Evolutionary conservation across 2,888 invertebrate genomes (phyloP).

Genomic region (Cartodere bifasciata): DNA sequence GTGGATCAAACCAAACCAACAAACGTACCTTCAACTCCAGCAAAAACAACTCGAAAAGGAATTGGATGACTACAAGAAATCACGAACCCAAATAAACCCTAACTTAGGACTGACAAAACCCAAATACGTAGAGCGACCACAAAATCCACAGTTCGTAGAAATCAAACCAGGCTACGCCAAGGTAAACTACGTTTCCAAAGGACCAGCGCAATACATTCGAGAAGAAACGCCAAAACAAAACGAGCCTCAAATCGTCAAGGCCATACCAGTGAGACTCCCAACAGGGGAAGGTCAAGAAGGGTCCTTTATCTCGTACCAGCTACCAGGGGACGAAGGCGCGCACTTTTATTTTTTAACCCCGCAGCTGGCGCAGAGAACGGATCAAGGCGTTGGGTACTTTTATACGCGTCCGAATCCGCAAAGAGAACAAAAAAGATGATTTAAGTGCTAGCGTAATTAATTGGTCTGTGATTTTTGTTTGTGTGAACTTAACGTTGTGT

Average conservation of each 20-base stretch:
- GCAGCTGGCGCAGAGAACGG: conserved; percentile 39
- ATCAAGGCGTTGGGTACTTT: conserved; percentile 29
- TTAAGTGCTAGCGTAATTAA: too few species aligned
- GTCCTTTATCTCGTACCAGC: conserved; percentile 58
- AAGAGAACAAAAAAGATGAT: conserved; percentile 18
- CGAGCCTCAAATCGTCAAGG: conserved; percentile 27
- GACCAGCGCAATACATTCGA: conserved; percentile 15
- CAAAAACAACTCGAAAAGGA: conserved; percentile 43
- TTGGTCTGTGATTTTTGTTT: too few species aligned
- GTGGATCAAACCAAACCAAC: conserved; percentile 12
- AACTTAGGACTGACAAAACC: conserved; percentile 46
- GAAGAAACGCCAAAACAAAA: conserved; percentile 16
- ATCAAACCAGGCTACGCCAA: conserved; percentile 19
- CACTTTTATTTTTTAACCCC: conserved; percentile 71
- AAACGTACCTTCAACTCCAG: conserved; percentile 20
- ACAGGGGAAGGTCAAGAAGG: conserved; percentile 38
- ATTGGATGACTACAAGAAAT: conserved; percentile 56
- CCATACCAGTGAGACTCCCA: conserved; percentile 18
- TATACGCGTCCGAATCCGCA: conserved; percentile 23
- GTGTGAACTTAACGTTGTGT: too few species aligned
- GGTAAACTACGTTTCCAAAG: conserved; percentile 18
- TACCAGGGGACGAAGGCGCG: conserved; percentile 64
- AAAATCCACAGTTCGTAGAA: conserved; percentile 6
- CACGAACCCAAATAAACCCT: conserved; percentile 53
- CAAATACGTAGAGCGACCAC: neutral